These are phyloP conservation scores for Vespertilio murinus DNA, from an alignment of 2,797 vertebrate species.

Conservation along the genomic window DNA sequence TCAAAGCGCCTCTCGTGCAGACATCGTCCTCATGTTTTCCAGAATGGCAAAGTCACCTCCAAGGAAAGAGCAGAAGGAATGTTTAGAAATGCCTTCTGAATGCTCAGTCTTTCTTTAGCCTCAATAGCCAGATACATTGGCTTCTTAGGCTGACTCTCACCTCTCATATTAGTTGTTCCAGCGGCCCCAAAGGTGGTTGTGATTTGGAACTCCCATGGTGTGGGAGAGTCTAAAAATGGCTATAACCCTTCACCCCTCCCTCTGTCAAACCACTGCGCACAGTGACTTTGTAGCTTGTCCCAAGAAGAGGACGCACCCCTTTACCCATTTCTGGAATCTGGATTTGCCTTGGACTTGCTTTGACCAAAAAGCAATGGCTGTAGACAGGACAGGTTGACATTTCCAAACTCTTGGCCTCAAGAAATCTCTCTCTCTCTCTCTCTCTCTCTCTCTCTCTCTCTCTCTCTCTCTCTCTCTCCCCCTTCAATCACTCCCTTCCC, in stretches of 20 bases:
- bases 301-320: background rate
- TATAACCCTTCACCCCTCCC: background rate
- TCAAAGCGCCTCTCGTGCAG: background rate
- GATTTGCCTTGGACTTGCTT: background rate
- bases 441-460: background rate
- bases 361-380: background rate
- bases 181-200: background rate
- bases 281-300: background rate
- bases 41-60: conserved; percentile 50
- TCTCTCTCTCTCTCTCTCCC: background rate
- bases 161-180: background rate
- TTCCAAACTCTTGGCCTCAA: background rate
- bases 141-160: background rate
- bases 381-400: background rate
- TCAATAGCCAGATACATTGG: conserved; percentile 15
- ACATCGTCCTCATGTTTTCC: conserved; percentile 46
- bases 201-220: conserved; percentile 33
- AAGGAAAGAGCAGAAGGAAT: conserved; percentile 28
- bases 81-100: conserved; percentile 34
- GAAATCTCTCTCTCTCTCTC: background rate
- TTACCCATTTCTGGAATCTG: background rate
- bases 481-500: too few species aligned
- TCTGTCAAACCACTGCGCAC: background rate
- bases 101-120: background rate
- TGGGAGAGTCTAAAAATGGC: conserved; percentile 36